Percentiles rank a stretch among this genome's conserved stretches.
Conservation (phyloP, 2,888 invertebrate species). For the Eremobia ochroleuca region DNA sequence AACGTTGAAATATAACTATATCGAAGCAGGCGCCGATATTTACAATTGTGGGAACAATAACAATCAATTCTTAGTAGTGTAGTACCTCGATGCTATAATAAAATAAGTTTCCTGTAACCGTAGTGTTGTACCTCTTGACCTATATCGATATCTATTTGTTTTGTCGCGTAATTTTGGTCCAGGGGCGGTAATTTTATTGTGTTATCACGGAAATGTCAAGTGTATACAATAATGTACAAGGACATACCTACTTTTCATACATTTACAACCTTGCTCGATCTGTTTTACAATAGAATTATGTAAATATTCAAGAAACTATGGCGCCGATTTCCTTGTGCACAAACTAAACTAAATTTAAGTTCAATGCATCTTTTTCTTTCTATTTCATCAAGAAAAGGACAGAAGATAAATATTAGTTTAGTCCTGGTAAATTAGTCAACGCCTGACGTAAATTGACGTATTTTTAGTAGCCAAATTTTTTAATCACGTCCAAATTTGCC, state of each 20-base stretch:
- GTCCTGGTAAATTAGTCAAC: too few relatives aligned
- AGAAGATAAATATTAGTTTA: too few relatives aligned
- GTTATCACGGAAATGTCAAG: slow-evolving; percentile 51
- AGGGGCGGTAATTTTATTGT: slow-evolving; percentile 46
- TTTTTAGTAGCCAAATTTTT: too few relatives aligned
- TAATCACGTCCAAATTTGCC: too few relatives aligned
- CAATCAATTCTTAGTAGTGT: slow-evolving; percentile 73
- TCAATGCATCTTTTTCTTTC: too few relatives aligned
- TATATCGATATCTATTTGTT: slow-evolving; percentile 61
- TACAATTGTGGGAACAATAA: slow-evolving; percentile 77
- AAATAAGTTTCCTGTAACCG: slow-evolving; percentile 64
- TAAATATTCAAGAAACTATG: slow-evolving; percentile 4
- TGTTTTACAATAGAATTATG: slow-evolving; percentile 8
- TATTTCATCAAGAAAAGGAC: too few relatives aligned
- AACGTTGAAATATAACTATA: slow-evolving; percentile 69
- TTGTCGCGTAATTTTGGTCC: slow-evolving; percentile 42
- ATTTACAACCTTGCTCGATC: slow-evolving; percentile 18
- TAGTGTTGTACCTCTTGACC: slow-evolving; percentile 57
- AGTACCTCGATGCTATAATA: slow-evolving; percentile 66
- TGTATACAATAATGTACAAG: slow-evolving; percentile 28
- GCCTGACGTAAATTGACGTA: too few relatives aligned
- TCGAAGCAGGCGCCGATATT: slow-evolving; percentile 68
- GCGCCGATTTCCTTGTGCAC: too few relatives aligned
- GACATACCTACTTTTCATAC: slow-evolving; percentile 14
- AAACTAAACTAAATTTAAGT: too few relatives aligned